Conservation (phyloP, 2,888 invertebrate species). For the Tiliacea aurago region DNA sequence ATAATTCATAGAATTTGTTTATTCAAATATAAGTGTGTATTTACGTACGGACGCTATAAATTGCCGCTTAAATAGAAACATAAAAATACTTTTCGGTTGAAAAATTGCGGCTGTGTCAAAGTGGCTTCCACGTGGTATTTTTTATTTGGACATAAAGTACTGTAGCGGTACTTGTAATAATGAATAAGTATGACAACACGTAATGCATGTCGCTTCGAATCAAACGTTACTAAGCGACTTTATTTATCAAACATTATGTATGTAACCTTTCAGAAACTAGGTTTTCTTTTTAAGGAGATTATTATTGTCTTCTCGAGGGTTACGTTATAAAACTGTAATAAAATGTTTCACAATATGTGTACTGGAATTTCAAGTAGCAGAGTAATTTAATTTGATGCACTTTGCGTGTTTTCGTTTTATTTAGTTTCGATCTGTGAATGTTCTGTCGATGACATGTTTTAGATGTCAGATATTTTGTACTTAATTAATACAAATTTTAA, state of each 20-base stretch:
- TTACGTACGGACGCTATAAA: slow-evolving; percentile 53
- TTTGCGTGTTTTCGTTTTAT: slow-evolving; percentile 38
- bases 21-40: slow-evolving; percentile 58
- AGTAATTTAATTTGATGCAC: slow-evolving; percentile 51
- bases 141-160: slow-evolving; percentile 63
- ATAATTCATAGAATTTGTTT: slow-evolving; percentile 68
- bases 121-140: slow-evolving; percentile 50
- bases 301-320: slow-evolving; percentile 45
- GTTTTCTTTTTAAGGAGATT: slow-evolving; percentile 45
- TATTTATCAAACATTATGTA: slow-evolving; percentile 45
- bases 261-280: slow-evolving; percentile 30
- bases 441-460: slow-evolving; percentile 18
- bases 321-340: slow-evolving; percentile 33
- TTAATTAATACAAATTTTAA: slow-evolving; percentile 1
- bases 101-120: slow-evolving; percentile 63
- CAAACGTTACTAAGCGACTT: slow-evolving; percentile 31
- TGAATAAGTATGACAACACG: slow-evolving; percentile 59
- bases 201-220: slow-evolving; percentile 31
- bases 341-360: slow-evolving; percentile 45
- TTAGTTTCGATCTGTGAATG: slow-evolving; percentile 17
- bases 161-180: slow-evolving; percentile 60
- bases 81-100: slow-evolving; percentile 49
- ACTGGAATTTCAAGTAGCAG: slow-evolving; percentile 24
- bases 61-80: slow-evolving; percentile 59
- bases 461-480: slow-evolving; percentile 7